Evolutionary conservation across 2,888 invertebrate genomes (phyloP).

Genomic region (Eubasilissa splendida): DNA sequence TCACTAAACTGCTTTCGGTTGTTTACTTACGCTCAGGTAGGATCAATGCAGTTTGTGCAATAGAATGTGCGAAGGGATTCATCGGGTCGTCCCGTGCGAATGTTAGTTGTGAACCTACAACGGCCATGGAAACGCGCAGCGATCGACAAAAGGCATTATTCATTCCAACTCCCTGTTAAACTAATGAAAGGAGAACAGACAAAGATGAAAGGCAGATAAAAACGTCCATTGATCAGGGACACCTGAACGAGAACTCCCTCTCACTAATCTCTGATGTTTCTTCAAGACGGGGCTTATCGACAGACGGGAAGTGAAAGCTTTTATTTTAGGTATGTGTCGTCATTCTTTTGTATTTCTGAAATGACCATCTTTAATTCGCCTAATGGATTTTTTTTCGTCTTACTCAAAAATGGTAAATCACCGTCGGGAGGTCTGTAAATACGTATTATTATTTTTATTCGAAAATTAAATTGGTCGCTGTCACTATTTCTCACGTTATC

Average conservation of each 20-base stretch:
- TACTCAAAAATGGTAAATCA: background rate
- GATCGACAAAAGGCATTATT: slow-evolving; percentile 54
- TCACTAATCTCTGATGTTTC: slow-evolving; percentile 51
- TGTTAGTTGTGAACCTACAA: slow-evolving; percentile 6
- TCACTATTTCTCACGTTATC: too few relatives aligned
- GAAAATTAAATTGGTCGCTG: too few relatives aligned
- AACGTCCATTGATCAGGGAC: slow-evolving; percentile 52
- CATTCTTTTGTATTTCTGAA: slow-evolving; percentile 11
- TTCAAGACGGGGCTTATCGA: slow-evolving; percentile 43
- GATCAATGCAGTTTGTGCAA: slow-evolving; percentile 44
- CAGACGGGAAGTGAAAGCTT: slow-evolving; percentile 44
- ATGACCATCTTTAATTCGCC: background rate
- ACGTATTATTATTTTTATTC: too few relatives aligned
- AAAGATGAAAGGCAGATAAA: slow-evolving; percentile 55
- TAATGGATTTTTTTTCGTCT: slow-evolving; percentile 9
- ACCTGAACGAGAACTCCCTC: slow-evolving; percentile 54
- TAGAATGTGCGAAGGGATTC: slow-evolving; percentile 36
- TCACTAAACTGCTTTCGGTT: background rate
- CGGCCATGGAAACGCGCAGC: slow-evolving; percentile 34
- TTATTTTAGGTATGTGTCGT: slow-evolving; percentile 28
- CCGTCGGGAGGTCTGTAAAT: too few relatives aligned
- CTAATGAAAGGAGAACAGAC: slow-evolving; percentile 52
- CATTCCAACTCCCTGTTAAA: slow-evolving; percentile 52
- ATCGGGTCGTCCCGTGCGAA: slow-evolving; percentile 18
- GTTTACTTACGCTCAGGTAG: slow-evolving; percentile 14